Base-by-base conservation (phyloP, 30 jellyfish, hydroid and myxozoan genomes). In the Aurelia aurita region DNA sequence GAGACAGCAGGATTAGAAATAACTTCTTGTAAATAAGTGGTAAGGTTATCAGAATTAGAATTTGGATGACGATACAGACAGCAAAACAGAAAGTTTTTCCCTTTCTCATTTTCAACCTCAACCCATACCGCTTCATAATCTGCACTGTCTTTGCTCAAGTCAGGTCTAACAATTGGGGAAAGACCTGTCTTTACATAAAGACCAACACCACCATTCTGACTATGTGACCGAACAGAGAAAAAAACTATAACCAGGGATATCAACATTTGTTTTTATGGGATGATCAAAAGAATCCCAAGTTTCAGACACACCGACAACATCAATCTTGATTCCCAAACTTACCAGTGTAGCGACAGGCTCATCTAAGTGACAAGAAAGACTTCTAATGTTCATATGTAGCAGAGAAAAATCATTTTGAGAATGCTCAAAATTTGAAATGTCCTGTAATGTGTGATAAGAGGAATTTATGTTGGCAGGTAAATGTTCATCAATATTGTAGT, bases 121-220 rank as follows among this genome's bases (percentile, higher is more conserved):
- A 71, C 74, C 83, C 83, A 71, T 10, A 44, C 83, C 39, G 32
- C 18, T 23, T 71, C 83, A 71, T 27, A 71, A 29, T 44, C 73
- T 11, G 10, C 23, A 49, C 73, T 29, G 13, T 71, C 43, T 14
- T 5, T 29, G 39, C 74, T 27, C 39, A 71, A 28, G 39, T 71
- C 83, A 39, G 9, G 21, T 8, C 73, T 11, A 60, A 60, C 18
- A 20, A 8, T 60, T 8, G 73, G 14, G n/a, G 73, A 8, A 26
- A n/a, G 23, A 26, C 21, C 11, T 20, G 83, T 27, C 43, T 71
- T 71, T 46, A 71, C 83, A 71, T 71, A 73, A 43, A 73, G 49
- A 5, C 68, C 85, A 25, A 73, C 85, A 49, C 85, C 85, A 60
- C 23, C 73, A 60, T 60, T 60, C n/a, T 60, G 73, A 26, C 35